phyloP scores from a whole-genome alignment of 2,797 vertebrate species.

The Rachycentron canadum region DNA sequence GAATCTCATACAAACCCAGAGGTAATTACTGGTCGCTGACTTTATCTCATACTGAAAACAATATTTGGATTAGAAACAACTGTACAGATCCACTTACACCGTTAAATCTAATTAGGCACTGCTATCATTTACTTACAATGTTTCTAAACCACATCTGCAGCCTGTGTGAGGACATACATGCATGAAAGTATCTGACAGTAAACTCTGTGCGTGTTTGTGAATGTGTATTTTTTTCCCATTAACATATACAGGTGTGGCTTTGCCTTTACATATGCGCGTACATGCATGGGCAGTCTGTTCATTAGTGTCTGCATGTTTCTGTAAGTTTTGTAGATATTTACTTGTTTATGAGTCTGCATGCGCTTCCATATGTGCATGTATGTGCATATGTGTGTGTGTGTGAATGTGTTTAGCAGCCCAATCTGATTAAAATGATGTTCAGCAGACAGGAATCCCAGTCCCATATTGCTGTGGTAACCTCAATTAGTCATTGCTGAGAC shows the following conservation, averaged over 20 bases:
- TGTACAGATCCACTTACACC: constrained; percentile 69
- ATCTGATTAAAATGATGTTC: constrained; percentile 76
- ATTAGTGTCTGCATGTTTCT: neutral
- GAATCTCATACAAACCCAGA: constrained; percentile 66
- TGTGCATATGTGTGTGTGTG: constrained; percentile 5
- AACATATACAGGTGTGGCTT: neutral
- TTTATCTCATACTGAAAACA: constrained; percentile 56
- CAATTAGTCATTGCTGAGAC: constrained; percentile 75
- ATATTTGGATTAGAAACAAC: constrained; percentile 62
- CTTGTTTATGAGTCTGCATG: neutral
- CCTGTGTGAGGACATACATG: neutral
- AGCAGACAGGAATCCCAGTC: constrained; percentile 71
- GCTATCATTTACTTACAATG: constrained; percentile 71
- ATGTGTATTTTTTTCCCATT: neutral
- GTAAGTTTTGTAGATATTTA: neutral
- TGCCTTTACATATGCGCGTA: neutral
- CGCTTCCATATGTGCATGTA: neutral
- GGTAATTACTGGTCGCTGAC: constrained; percentile 73
- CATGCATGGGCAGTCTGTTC: neutral
- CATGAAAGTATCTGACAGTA: neutral
- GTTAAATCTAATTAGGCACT: constrained; percentile 75
- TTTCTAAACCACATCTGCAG: constrained; percentile 39
- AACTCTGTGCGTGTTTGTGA: neutral
- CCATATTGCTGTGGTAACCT: constrained; percentile 78
- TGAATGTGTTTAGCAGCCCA: constrained; percentile 56